These are phyloP conservation scores for Chymomyza caudatula DNA, from an alignment of 2,888 invertebrate genomes.

Conservation along the genomic window DNA sequence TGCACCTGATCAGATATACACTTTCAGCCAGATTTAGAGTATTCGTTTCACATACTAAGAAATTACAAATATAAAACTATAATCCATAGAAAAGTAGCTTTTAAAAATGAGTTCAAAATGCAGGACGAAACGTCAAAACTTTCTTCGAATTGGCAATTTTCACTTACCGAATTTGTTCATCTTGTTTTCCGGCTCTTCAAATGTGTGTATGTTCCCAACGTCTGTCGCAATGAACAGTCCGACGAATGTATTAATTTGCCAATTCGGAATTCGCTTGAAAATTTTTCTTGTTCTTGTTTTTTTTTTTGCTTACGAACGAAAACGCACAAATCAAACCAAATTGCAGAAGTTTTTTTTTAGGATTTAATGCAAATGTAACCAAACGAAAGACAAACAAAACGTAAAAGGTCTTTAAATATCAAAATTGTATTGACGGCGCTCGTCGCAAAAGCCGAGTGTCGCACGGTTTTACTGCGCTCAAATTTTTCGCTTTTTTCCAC, in stretches of 20 bases:
- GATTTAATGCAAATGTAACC: slow-evolving; percentile 38
- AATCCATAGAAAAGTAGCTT: too few species aligned
- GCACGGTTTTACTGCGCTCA: slow-evolving; percentile 13
- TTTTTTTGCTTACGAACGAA: slow-evolving; percentile 9
- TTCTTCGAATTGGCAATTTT: too few species aligned
- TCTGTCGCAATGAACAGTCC: not conserved
- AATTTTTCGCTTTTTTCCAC: slow-evolving; percentile 23
- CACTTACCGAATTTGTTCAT: slow-evolving; percentile 65
- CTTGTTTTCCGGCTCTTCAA: slow-evolving; percentile 23
- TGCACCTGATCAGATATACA: too few species aligned
- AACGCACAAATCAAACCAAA: slow-evolving; percentile 18
- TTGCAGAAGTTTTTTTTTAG: slow-evolving; percentile 23
- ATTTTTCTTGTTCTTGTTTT: slow-evolving; percentile 9
- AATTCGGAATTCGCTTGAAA: slow-evolving; percentile 1
- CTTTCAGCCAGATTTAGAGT: too few species aligned
- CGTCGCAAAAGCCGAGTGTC: slow-evolving; percentile 47
- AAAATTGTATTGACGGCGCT: slow-evolving; percentile 53
- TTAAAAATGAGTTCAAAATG: not conserved
- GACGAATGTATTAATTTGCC: slow-evolving; percentile 7
- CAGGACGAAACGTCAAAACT: too few species aligned
- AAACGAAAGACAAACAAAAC: slow-evolving; percentile 48
- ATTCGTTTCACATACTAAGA: too few species aligned
- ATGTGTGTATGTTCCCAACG: not conserved
- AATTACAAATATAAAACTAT: too few species aligned
- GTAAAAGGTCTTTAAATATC: slow-evolving; percentile 46